Conservation (phyloP, 1,140 invertebrate genomes). For the Gryon sp. region DNA sequence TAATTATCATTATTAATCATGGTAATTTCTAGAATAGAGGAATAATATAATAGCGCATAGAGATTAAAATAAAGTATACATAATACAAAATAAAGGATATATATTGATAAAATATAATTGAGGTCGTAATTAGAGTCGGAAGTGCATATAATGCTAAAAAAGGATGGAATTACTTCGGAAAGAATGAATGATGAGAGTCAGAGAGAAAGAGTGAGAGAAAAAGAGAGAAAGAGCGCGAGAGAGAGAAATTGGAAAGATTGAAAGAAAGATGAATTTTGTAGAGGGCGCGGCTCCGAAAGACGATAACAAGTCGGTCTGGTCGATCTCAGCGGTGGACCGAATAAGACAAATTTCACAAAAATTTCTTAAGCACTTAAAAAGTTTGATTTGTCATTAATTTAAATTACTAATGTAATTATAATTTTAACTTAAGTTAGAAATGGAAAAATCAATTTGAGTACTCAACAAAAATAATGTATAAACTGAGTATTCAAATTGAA, state of each 20-base stretch:
- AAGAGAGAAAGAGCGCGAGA: background rate
- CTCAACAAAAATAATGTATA: too few relatives aligned
- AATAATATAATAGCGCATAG: conserved; percentile 77
- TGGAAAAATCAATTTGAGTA: too few relatives aligned
- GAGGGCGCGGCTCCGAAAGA: conserved; percentile 58
- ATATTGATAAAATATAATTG: conserved; percentile 76
- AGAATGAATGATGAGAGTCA: conserved; percentile 9
- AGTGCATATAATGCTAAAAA: conserved; percentile 72
- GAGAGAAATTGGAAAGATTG: conserved; percentile 2
- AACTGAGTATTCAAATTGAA: too few relatives aligned
- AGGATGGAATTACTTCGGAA: conserved; percentile 2
- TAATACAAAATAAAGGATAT: conserved; percentile 74
- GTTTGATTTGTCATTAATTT: too few relatives aligned
- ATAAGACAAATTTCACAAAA: too few relatives aligned
- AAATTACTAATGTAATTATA: too few relatives aligned
- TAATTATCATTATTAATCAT: conserved; percentile 74
- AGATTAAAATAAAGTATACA: conserved; percentile 76
- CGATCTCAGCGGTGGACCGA: too few relatives aligned
- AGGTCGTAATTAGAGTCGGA: conserved; percentile 74
- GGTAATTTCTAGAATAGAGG: conserved; percentile 76
- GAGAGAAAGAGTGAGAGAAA: background rate
- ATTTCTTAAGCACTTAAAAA: too few relatives aligned
- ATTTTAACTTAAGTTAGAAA: too few relatives aligned
- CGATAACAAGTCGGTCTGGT: conserved; percentile 62
- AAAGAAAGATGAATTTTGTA: conserved; percentile 14